These are phyloP conservation scores for Shinisaurus crocodilurus DNA, from an alignment of 2,113 vertebrate genomes.

Conservation along the genomic window DNA sequence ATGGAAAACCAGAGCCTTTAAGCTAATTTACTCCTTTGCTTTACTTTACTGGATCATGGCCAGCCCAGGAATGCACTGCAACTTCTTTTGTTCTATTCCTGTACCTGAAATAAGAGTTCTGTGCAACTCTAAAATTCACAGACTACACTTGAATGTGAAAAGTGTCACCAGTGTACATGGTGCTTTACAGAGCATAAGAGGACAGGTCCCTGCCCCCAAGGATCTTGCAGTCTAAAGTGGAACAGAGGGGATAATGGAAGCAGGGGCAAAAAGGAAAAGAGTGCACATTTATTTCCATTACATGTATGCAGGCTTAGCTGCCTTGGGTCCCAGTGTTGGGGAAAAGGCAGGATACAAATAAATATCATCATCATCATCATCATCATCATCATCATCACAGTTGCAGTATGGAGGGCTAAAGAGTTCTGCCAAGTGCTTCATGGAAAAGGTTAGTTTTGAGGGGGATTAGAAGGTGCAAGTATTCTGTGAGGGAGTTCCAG, in stretches of 20 bases:
- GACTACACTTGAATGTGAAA: no score
- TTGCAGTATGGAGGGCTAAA: no score
- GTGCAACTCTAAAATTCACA: neutral
- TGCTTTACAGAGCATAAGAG: neutral
- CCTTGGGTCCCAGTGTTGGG: no score
- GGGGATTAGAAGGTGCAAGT: neutral
- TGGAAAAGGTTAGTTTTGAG: neutral
- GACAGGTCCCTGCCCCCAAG: no score
- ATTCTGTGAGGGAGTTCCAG: neutral
- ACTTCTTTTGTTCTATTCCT: neutral
- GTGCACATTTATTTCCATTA: neutral
- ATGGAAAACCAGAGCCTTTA: neutral
- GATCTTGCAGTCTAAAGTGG: neutral
- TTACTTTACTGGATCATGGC: neutral
- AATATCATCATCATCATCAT: no score
- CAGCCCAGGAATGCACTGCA: neutral
- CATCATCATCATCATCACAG: no score
- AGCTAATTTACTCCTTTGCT: neutral
- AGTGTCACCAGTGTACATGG: neutral
- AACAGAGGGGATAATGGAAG: no score
- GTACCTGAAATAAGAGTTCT: neutral
- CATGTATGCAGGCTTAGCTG: no score
- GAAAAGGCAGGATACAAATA: no score
- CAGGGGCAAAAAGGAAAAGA: no score
- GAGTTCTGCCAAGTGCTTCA: neutral